These are phyloP conservation scores for Eidolon dupreanum DNA, from an alignment of 2,797 vertebrate species.

Conservation along the genomic window DNA sequence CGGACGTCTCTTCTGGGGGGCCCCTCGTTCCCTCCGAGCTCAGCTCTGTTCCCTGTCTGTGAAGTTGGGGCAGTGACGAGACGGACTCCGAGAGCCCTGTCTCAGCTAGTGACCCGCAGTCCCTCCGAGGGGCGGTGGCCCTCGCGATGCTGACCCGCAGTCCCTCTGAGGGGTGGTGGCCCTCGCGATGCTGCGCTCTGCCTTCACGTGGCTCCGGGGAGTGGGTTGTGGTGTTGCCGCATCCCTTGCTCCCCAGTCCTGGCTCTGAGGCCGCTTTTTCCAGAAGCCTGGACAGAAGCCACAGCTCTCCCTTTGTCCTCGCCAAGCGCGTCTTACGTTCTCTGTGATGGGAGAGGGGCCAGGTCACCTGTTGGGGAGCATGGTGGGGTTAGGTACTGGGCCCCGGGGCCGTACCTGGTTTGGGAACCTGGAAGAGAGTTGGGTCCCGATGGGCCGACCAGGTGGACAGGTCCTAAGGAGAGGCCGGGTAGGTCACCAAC, in stretches of 20 bases:
- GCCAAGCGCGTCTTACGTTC: accelerated
- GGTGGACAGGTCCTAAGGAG: neutral
- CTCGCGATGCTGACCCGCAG: accelerated
- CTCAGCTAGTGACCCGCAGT: neutral
- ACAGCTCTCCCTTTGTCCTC: accelerated
- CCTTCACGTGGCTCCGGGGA: neutral
- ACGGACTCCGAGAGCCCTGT: accelerated
- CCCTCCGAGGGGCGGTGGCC: too few relatives aligned
- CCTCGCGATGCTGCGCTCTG: neutral
- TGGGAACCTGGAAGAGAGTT: accelerated
- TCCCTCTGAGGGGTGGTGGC: accelerated
- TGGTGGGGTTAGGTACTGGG: accelerated
- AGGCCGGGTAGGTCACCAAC: accelerated
- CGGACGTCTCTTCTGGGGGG: neutral
- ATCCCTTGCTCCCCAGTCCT: accelerated
- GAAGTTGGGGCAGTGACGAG: accelerated
- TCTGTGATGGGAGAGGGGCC: neutral
- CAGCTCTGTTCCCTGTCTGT: too few relatives aligned
- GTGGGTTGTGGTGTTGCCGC: accelerated
- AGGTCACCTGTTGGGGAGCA: accelerated
- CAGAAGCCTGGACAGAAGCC: neutral
- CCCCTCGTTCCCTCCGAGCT: neutral
- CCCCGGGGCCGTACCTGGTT: neutral
- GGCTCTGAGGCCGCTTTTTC: neutral
- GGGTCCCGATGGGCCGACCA: accelerated